These are phyloP conservation scores for Ptychodera flava DNA, from an alignment of 35 echinoderm and acorn worm species.

Conservation along the genomic window DNA sequence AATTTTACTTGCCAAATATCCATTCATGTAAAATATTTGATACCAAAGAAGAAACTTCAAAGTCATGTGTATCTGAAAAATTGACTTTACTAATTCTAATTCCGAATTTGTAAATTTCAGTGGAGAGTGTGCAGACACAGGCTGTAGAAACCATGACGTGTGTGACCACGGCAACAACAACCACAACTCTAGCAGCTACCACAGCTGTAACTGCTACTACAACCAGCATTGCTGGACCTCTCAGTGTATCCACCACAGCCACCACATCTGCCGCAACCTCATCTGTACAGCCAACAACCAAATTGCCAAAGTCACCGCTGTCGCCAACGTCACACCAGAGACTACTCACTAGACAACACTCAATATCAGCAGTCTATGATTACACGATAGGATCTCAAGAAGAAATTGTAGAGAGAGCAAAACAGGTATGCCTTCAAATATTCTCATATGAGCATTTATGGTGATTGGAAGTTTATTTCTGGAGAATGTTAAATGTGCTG, in stretches of 20 bases:
- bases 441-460: no score
- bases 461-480: no score
- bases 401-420: slow-evolving; percentile 97
- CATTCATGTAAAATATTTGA: no score
- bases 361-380: slow-evolving; percentile 82
- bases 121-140: no score
- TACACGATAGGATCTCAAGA: slow-evolving; percentile 96
- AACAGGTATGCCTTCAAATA: slow-evolving; percentile 74
- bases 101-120: no score
- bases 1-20: no score
- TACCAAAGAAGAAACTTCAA: no score
- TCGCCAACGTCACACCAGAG: slow-evolving; percentile 31
- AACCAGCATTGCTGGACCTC: not conserved
- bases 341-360: slow-evolving; percentile 63
- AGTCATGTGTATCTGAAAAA: no score
- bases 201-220: not conserved
- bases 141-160: not conserved
- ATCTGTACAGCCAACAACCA: slow-evolving; percentile 20
- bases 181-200: not conserved
- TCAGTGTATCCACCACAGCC: not conserved
- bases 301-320: slow-evolving; percentile 38
- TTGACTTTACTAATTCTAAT: no score
- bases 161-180: not conserved
- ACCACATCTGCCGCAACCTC: not conserved
- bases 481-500: no score